A percentile compares a stretch with the other conserved stretches of the same genome.
These are phyloP conservation scores for Oryzias javanicus DNA, from an alignment of 2,113 vertebrate genomes.

Conservation along the genomic window DNA sequence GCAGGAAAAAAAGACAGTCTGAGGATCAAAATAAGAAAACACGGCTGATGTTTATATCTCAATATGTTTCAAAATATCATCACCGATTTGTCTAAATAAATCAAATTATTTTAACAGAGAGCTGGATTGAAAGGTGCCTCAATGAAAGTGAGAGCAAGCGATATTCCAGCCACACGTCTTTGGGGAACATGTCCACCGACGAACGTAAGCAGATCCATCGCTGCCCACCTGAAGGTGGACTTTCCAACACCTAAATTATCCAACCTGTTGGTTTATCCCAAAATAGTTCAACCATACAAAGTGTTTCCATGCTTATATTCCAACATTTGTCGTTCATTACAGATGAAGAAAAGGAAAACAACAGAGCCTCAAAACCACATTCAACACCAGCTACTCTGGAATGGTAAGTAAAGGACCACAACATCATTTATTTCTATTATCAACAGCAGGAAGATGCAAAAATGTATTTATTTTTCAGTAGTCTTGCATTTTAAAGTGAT, in stretches of 20 bases:
- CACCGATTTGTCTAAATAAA: neutral
- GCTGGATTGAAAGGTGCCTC: constrained; percentile 99
- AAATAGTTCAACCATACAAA: neutral
- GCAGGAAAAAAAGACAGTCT: constrained; percentile 1
- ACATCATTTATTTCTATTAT: neutral
- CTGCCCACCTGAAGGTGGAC: neutral
- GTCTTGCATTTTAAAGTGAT: too few relatives aligned
- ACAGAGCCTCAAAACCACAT: constrained; percentile 95
- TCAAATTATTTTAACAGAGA: constrained; percentile 84
- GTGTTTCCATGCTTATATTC: neutral
- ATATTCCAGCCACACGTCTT: constrained; percentile 93
- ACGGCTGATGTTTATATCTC: neutral
- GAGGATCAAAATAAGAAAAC: neutral
- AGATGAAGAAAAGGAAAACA: constrained; percentile 99
- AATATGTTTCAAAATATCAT: neutral
- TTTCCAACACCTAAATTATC: neutral
- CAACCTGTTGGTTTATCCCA: neutral
- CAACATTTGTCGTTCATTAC: constrained; percentile 39
- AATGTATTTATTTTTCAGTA: too few relatives aligned
- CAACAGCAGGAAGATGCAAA: too few relatives aligned
- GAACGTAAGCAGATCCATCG: constrained; percentile 87
- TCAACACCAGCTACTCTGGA: constrained; percentile 97
- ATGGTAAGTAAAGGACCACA: constrained; percentile 81
- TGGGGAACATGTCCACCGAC: constrained; percentile 97
- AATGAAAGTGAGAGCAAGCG: constrained; percentile 97